Percentiles rank a stretch among this genome's conserved stretches.
These are phyloP conservation scores for Fratercula arctica DNA, from an alignment of 2,797 vertebrate species.

Conservation along the genomic window DNA sequence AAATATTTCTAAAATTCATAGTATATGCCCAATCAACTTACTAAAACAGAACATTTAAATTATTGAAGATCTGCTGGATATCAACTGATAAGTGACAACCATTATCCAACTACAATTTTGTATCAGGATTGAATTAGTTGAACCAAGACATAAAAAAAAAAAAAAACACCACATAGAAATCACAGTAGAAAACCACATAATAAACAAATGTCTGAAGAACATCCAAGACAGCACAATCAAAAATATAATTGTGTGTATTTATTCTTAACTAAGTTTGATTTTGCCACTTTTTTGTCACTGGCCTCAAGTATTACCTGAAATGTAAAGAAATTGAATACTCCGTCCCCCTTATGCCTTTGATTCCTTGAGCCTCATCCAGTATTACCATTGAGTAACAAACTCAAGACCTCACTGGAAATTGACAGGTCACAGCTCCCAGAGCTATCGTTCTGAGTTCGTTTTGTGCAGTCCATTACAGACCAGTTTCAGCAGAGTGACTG, in stretches of 20 bases:
- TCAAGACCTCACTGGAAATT: background rate
- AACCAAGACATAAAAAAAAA: background rate
- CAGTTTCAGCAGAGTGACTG: background rate
- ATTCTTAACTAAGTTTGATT: background rate
- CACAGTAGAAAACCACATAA: background rate
- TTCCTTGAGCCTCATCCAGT: background rate
- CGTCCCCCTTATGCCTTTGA: background rate
- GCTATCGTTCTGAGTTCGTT: fast-evolving
- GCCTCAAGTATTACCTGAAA: background rate
- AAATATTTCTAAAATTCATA: background rate
- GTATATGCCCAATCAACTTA: background rate
- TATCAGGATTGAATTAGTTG: background rate
- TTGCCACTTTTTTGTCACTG: background rate
- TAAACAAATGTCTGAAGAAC: background rate
- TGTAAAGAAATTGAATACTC: background rate
- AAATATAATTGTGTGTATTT: background rate
- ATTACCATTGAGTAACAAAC: background rate
- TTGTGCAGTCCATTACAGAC: background rate
- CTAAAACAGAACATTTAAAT: background rate
- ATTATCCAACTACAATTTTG: background rate
- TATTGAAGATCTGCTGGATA: background rate
- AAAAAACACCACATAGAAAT: background rate
- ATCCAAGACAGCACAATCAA: background rate
- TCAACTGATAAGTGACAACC: background rate
- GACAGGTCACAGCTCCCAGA: background rate